phyloP scores from a whole-genome alignment of 2,113 vertebrate species.

The Rostratula benghalensis region DNA sequence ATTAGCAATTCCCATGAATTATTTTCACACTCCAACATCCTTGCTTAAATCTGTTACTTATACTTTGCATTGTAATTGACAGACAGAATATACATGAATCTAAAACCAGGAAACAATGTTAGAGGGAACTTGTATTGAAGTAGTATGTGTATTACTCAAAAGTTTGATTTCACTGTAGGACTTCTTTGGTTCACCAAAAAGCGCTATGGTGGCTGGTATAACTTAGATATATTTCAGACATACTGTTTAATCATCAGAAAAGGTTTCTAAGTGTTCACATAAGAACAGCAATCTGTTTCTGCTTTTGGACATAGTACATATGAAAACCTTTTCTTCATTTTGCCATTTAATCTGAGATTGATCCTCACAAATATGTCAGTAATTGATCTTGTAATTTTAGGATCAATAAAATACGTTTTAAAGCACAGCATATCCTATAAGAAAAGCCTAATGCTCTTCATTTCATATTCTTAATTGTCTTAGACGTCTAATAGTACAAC shows the following conservation, averaged over 20 bases:
- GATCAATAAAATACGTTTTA: conserved; percentile 64
- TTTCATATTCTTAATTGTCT: conserved; percentile 25
- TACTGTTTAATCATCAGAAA: conserved; percentile 58
- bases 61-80: conserved; percentile 39
- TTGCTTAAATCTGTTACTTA: conserved; percentile 36
- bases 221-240: conserved; percentile 36
- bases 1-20: conserved; percentile 12
- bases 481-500: not conserved
- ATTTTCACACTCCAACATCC: conserved; percentile 39
- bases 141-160: conserved; percentile 10
- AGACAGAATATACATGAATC: not conserved
- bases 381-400: conserved; percentile 63
- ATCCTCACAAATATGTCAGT: conserved; percentile 51
- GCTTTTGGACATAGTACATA: conserved; percentile 23
- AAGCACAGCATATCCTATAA: conserved; percentile 42
- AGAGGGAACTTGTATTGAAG: not conserved
- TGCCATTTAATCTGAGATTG: conserved; percentile 45
- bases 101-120: not conserved
- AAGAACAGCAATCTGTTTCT: conserved; percentile 25
- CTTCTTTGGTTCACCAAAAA: conserved; percentile 50
- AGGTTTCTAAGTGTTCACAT: conserved; percentile 41
- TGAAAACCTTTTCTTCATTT: conserved; percentile 55
- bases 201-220: conserved; percentile 26
- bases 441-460: conserved; percentile 33
- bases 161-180: conserved; percentile 41